phyloP scores from a whole-genome alignment of 2,113 vertebrate genomes.

The Maccullochella peelii region DNA sequence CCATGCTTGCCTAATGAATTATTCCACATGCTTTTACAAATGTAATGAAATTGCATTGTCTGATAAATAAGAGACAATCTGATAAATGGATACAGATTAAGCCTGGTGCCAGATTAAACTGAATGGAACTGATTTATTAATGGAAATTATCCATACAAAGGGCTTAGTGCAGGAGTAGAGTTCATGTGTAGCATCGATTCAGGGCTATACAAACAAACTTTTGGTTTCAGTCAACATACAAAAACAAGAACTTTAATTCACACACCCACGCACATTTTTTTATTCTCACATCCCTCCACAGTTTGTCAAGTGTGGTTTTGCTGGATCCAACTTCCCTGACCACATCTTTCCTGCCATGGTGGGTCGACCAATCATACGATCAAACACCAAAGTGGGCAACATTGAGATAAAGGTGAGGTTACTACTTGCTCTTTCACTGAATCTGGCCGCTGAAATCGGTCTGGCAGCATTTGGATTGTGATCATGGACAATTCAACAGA shows the following conservation, averaged over 20 bases:
- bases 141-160: constrained; percentile 3
- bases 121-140: constrained; percentile 17
- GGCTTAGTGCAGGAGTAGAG: not conserved
- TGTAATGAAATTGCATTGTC: not conserved
- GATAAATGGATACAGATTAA: constrained; percentile 35
- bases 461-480: not conserved
- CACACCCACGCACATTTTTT: not conserved
- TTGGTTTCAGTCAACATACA: constrained; percentile 5
- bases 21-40: not conserved
- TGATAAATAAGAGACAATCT: constrained; percentile 42
- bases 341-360: constrained; percentile 99
- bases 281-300: constrained; percentile 65
- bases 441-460: not conserved
- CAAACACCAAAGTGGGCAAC: constrained; percentile 95
- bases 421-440: not conserved
- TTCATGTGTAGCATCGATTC: not conserved
- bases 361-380: constrained; percentile 96
- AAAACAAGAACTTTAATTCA: not conserved
- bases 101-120: constrained; percentile 26
- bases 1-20: not conserved
- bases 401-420: constrained; percentile 96
- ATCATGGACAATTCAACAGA: not conserved
- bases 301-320: constrained; percentile 99
- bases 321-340: constrained; percentile 97
- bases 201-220: not conserved